A percentile compares a stretch with the other conserved stretches of the same genome.
These are phyloP conservation scores for Machimus atricapillus DNA, from an alignment of 2,888 invertebrate species.

Conservation along the genomic window DNA sequence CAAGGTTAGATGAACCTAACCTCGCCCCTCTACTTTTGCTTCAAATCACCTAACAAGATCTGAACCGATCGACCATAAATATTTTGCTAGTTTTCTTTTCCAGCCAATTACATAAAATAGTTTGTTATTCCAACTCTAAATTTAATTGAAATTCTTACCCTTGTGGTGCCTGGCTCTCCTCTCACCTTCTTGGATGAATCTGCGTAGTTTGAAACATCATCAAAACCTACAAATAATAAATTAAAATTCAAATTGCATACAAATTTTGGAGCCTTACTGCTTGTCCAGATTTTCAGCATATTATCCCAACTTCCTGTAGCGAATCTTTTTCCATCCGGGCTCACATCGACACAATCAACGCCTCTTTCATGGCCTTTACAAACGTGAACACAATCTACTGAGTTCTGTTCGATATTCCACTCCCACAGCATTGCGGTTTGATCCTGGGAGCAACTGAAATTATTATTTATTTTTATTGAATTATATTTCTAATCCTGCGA, in stretches of 20 bases:
- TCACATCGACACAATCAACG: constrained; percentile 85
- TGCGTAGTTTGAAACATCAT: constrained; percentile 65
- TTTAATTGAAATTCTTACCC: constrained; percentile 62
- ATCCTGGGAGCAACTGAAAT: constrained; percentile 83
- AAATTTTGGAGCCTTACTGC: constrained; percentile 62
- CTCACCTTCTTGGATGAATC: constrained; percentile 69
- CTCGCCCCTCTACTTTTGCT: no score
- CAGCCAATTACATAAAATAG: no score
- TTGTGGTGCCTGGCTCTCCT: constrained; percentile 66
- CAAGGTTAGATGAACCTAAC: neutral
- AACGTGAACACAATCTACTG: constrained; percentile 79
- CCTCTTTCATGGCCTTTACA: constrained; percentile 93
- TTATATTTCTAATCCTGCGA: no score
- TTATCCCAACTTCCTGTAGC: constrained; percentile 95
- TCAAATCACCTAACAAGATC: no score
- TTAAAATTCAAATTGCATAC: neutral
- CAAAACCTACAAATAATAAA: constrained; percentile 41
- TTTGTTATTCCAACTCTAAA: neutral
- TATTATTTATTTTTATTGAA: neutral
- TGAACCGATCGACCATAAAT: no score
- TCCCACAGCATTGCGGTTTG: constrained; percentile 91
- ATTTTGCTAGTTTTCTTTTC: neutral
- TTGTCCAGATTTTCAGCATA: constrained; percentile 90
- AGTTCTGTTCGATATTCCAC: constrained; percentile 78
- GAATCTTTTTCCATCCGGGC: constrained; percentile 69